A percentile compares a stretch with the other conserved stretches of the same genome.
Conservation (phyloP, 2,113 vertebrate species). For the Crotalus tigris region DNA sequence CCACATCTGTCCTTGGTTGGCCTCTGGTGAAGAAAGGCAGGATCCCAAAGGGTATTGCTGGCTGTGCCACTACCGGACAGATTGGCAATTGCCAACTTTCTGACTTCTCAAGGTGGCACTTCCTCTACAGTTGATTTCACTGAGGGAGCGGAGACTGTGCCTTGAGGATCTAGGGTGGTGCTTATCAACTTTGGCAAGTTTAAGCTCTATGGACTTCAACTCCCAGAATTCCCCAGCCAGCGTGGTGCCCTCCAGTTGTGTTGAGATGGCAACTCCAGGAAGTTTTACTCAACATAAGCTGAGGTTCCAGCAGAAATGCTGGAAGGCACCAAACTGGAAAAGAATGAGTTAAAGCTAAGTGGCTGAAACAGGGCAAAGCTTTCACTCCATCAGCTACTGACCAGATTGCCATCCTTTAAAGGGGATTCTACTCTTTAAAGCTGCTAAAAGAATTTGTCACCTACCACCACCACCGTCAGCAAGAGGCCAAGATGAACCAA, state of each 20-base stretch:
- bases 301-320: not conserved
- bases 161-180: not conserved
- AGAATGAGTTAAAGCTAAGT: not conserved
- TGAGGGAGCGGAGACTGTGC: not conserved
- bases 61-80: not conserved
- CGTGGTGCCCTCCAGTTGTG: not conserved
- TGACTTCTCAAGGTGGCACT: not conserved
- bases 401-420: not conserved
- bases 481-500: conserved; percentile 72
- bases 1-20: not conserved
- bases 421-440: rapidly evolving
- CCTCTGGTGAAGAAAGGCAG: not conserved
- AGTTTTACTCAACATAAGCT: no score
- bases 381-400: not conserved
- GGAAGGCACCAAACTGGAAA: not conserved
- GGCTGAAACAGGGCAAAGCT: no score
- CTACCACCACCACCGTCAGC: conserved; percentile 67
- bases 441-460: conserved; percentile 5
- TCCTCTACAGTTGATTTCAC: not conserved
- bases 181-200: not conserved
- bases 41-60: not conserved
- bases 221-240: not conserved
- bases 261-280: not conserved
- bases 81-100: not conserved
- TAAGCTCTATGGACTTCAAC: not conserved